phyloP scores from a whole-genome alignment of 2,888 invertebrate genomes.

The Dasysyrphus tricinctus region DNA sequence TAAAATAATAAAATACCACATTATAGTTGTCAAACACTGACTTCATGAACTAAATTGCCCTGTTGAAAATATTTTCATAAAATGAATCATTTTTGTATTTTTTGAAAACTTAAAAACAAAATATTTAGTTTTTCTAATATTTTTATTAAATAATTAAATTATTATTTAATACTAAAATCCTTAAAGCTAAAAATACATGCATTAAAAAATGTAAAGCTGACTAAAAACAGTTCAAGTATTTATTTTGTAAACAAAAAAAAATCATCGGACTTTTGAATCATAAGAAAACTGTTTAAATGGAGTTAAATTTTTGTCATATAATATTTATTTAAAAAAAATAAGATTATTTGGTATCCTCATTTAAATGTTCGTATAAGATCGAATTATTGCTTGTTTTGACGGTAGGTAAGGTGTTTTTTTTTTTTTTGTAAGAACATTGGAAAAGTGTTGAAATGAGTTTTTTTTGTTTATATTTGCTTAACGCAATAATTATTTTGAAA shows the following conservation, averaged over 20 bases:
- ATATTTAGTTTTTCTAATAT: constrained; percentile 17
- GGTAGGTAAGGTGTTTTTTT: constrained; percentile 35
- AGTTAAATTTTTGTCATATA: constrained; percentile 8
- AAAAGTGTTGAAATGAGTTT: constrained; percentile 25
- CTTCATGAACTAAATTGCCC: too few relatives aligned
- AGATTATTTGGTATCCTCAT: constrained; percentile 11
- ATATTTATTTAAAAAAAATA: constrained; percentile 4
- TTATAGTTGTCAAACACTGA: too few relatives aligned
- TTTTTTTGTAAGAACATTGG: constrained; percentile 52
- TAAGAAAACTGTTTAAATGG: constrained; percentile 16
- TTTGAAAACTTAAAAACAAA: neutral
- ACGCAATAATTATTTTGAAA: neutral
- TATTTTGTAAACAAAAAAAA: constrained; percentile 26
- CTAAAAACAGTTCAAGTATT: constrained; percentile 58
- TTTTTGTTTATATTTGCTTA: neutral
- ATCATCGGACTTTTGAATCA: constrained; percentile 14
- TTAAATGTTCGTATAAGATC: constrained; percentile 23
- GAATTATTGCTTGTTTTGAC: constrained; percentile 59
- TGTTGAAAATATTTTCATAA: too few relatives aligned
- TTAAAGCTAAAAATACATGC: constrained; percentile 34
- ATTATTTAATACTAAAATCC: constrained; percentile 31
- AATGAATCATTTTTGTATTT: too few relatives aligned
- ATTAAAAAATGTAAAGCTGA: constrained; percentile 50
- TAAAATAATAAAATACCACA: too few relatives aligned
- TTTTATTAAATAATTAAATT: constrained; percentile 56